Evolutionary conservation across 1,140 invertebrate genomes (phyloP), one percentile per base, ranked within the genome.

Genomic region (Drosophila ambigua): DNA sequence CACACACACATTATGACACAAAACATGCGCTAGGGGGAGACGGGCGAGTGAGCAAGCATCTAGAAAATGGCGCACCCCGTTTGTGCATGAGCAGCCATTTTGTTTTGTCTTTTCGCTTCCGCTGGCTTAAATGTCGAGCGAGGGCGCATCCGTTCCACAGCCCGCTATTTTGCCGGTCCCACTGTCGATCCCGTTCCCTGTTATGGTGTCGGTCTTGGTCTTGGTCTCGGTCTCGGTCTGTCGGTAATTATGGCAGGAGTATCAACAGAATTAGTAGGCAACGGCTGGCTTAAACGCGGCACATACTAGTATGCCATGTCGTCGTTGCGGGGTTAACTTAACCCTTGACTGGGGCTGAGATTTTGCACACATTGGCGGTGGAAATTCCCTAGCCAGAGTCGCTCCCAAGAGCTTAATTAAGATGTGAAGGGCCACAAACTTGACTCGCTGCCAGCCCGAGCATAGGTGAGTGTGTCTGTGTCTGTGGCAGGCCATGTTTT

Each of bases 401-500:
- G 75, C 83, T 88, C 82, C 82, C 82, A 78, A 87, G 82, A 72
- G 82, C 79, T 82, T 87, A 87, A 88, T 87, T 87, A 87, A 87
- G 82, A 88, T 87, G 81, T 73, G 64, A 79, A 73, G 68, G 65
- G 68, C 55, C 63, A 59, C 49, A 46, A 69, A 77, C 68, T 57
- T 59, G 54, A 59, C 58, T 67, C 72, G 53, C 69, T 49, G 58
- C 43, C 69, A 15, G 57, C 57, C 51, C 55, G 50, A 48, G 68
- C 59, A 53, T 77, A 31, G 52, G 48, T 53, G 31, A 55, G 43
- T 72, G 39, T 57, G 64, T 50, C 54, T 41, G 55, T 43, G 31
- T 57, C 35, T 51, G 49, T 23, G 39, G 20, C 39, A 45, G 49
- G 55, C 54, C 43, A 45, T 77, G 62, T 72, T 83, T 84, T 78